phyloP scores from a whole-genome alignment of 2,888 invertebrate species.

The Nomada goodeniana region DNA sequence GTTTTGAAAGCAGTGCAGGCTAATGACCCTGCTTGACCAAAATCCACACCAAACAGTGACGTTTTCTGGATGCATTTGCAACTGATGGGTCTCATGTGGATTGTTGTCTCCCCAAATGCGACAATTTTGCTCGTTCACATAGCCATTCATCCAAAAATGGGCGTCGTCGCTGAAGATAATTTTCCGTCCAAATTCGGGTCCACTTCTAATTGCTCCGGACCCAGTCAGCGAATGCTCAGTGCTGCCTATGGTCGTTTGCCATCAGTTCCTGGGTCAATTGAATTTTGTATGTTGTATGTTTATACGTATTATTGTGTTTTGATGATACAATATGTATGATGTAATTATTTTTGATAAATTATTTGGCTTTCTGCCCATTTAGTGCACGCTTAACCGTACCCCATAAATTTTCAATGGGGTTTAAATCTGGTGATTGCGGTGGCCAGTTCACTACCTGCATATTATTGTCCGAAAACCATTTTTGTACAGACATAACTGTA shows the following conservation, averaged over 20 bases:
- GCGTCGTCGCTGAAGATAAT: slow-evolving; percentile 76
- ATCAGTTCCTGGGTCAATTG: slow-evolving; percentile 73
- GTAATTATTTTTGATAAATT: no score
- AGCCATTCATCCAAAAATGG: slow-evolving; percentile 47
- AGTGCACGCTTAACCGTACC: no score
- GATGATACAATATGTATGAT: no score
- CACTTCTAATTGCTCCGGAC: slow-evolving; percentile 18
- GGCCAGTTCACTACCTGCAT: no score
- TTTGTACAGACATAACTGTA: no score
- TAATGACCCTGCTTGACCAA: slow-evolving; percentile 78
- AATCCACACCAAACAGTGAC: slow-evolving; percentile 78
- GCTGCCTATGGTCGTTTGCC: slow-evolving; percentile 68
- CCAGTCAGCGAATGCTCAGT: slow-evolving; percentile 66
- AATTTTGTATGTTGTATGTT: slow-evolving; percentile 65
- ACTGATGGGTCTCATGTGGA: slow-evolving; percentile 76
- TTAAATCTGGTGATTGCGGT: no score
- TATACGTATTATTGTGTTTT: no score
- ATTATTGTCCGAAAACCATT: no score
- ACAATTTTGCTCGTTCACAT: slow-evolving; percentile 71
- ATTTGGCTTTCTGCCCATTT: no score
- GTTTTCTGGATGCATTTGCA: slow-evolving; percentile 70
- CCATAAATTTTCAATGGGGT: no score
- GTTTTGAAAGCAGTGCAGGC: slow-evolving; percentile 74
- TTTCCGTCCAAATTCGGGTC: slow-evolving; percentile 48
- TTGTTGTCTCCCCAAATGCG: slow-evolving; percentile 67